Conservation (phyloP, 2,888 invertebrate genomes). For the Drosophila helvetica region DNA sequence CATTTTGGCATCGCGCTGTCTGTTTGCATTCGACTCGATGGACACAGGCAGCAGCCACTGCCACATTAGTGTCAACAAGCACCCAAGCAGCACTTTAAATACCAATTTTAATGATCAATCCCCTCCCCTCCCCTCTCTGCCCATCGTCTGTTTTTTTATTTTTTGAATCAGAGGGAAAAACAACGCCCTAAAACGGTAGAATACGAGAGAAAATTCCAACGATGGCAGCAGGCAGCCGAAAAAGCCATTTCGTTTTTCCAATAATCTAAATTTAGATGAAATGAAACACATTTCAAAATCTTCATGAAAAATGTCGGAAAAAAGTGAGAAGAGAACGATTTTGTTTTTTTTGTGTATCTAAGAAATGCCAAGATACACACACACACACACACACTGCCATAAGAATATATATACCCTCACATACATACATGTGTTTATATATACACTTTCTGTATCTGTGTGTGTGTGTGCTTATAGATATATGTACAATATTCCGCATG, state of each 20-base stretch:
- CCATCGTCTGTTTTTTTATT: background rate
- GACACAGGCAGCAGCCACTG: slow-evolving; percentile 6
- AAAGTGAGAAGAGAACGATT: slow-evolving; percentile 45
- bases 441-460: slow-evolving; percentile 29
- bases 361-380: slow-evolving; percentile 58
- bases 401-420: slow-evolving; percentile 31
- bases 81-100: slow-evolving; percentile 17
- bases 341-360: slow-evolving; percentile 58
- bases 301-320: slow-evolving; percentile 70
- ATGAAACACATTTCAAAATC: slow-evolving; percentile 80
- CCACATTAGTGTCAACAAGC: slow-evolving; percentile 36
- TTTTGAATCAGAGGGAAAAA: slow-evolving; percentile 23
- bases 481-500: slow-evolving; percentile 60
- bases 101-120: slow-evolving; percentile 31
- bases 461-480: slow-evolving; percentile 51
- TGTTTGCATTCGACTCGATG: slow-evolving; percentile 40
- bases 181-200: slow-evolving; percentile 47
- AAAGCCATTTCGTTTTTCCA: slow-evolving; percentile 63
- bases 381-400: slow-evolving; percentile 17
- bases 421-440: slow-evolving; percentile 22
- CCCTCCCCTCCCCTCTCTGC: background rate
- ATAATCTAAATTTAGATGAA: slow-evolving; percentile 77
- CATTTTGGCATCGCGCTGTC: slow-evolving; percentile 50
- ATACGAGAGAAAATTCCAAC: slow-evolving; percentile 31
- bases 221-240: slow-evolving; percentile 33